These are phyloP conservation scores for Aphaenogaster floridana DNA, from an alignment of 1,140 invertebrate genomes.

Conservation along the genomic window DNA sequence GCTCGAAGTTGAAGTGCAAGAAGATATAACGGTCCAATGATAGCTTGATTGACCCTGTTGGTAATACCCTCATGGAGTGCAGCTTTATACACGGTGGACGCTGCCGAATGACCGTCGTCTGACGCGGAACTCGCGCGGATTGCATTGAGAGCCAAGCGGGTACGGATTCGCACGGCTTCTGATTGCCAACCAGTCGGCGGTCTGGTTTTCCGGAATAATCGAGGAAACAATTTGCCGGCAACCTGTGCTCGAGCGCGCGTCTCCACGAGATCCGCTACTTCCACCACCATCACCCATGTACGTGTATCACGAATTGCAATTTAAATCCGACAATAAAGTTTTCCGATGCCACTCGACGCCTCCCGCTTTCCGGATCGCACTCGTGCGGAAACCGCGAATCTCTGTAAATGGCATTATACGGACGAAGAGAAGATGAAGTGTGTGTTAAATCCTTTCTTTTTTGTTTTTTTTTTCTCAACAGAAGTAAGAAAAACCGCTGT, in stretches of 20 bases:
- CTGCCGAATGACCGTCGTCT: not conserved
- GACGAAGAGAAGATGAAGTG: not conserved
- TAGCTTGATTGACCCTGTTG: not conserved
- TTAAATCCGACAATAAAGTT: slow-evolving; percentile 66
- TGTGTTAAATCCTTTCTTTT: not conserved
- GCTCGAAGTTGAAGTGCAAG: not conserved
- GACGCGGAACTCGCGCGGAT: slow-evolving; percentile 36
- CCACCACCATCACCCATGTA: not conserved
- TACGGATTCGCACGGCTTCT: slow-evolving; percentile 55
- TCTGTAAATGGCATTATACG: not conserved
- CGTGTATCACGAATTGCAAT: slow-evolving; percentile 35
- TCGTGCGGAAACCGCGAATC: slow-evolving; percentile 13
- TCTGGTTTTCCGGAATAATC: slow-evolving; percentile 63
- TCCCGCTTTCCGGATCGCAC: not conserved
- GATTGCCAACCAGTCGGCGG: slow-evolving; percentile 61
- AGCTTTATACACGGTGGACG: slow-evolving; percentile 2
- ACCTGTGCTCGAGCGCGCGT: slow-evolving; percentile 38
- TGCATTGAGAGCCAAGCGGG: slow-evolving; percentile 33
- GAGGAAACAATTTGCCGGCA: slow-evolving; percentile 61
- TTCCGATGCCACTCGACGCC: slow-evolving; percentile 50
- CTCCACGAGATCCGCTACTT: slow-evolving; percentile 14
- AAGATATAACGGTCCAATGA: not conserved
- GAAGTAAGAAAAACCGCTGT: not conserved
- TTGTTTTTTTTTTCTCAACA: not conserved
- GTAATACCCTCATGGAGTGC: slow-evolving; percentile 29